A percentile compares a stretch with the other conserved stretches of the same genome.
Conservation (phyloP, 2,888 invertebrate species). For the Cloeon dipterum region DNA sequence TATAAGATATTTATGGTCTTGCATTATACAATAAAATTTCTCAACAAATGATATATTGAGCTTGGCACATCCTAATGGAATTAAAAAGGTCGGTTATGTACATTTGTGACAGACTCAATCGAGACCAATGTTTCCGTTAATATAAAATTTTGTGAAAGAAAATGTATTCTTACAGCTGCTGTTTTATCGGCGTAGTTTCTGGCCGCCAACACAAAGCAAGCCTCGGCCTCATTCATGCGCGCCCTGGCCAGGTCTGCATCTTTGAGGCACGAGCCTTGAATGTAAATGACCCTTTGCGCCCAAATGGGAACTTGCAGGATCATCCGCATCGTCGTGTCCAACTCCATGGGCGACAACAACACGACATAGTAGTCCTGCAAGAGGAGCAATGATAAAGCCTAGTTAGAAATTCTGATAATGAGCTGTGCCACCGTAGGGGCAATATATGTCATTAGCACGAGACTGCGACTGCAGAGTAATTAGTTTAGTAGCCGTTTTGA, state of each 20-base stretch:
- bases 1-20: no score
- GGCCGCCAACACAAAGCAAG: slow-evolving; percentile 90
- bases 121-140: no score
- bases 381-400: slow-evolving; percentile 3
- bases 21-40: no score
- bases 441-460: not conserved
- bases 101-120: no score
- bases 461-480: not conserved
- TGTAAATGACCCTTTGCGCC: slow-evolving; percentile 93
- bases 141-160: no score
- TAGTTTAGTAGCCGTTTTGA: not conserved
- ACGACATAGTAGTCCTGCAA: slow-evolving; percentile 83
- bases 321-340: slow-evolving; percentile 96
- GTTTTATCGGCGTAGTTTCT: slow-evolving; percentile 91
- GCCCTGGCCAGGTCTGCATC: slow-evolving; percentile 88
- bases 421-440: no score
- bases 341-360: slow-evolving; percentile 86
- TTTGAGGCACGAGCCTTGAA: slow-evolving; percentile 89
- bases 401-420: not conserved
- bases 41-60: no score
- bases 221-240: slow-evolving; percentile 92
- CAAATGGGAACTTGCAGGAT: slow-evolving; percentile 87
- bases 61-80: no score
- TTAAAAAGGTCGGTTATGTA: no score
- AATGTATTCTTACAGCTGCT: slow-evolving; percentile 73